A percentile compares a stretch with the other conserved stretches of the same genome.
Conservation (phyloP, 2,113 vertebrate species). For the Callithrix jacchus region DNA sequence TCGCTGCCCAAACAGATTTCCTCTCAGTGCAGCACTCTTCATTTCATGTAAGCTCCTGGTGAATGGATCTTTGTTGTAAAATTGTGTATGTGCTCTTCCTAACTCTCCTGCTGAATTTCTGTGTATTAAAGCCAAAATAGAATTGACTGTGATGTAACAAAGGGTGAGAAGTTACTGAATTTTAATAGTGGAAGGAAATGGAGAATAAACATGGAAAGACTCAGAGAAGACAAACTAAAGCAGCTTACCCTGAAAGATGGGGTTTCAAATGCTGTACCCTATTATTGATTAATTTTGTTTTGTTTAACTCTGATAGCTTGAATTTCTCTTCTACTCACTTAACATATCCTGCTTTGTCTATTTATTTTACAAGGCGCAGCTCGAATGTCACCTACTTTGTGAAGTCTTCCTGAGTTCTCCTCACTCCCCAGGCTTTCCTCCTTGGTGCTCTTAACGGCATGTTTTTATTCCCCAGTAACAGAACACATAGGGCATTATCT, state of each 20-base stretch:
- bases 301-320: not conserved
- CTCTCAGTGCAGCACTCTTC: not conserved
- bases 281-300: not conserved
- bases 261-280: not conserved
- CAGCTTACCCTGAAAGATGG: not conserved
- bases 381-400: not conserved
- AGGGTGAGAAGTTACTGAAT: not conserved
- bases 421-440: not conserved
- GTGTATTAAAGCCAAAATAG: not conserved
- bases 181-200: conserved; percentile 35
- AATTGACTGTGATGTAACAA: not conserved
- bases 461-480: not conserved
- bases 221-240: not conserved
- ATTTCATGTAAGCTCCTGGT: not conserved
- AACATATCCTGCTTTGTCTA: not conserved
- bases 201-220: not conserved
- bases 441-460: not conserved
- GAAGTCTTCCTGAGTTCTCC: not conserved
- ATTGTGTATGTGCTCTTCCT: not conserved
- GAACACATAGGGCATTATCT: not conserved
- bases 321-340: not conserved
- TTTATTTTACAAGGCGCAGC: not conserved
- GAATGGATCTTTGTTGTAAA: not conserved
- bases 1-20: not conserved
- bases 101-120: not conserved